phyloP scores from a whole-genome alignment of 2,797 vertebrate species.

The Sus cebifrons region DNA sequence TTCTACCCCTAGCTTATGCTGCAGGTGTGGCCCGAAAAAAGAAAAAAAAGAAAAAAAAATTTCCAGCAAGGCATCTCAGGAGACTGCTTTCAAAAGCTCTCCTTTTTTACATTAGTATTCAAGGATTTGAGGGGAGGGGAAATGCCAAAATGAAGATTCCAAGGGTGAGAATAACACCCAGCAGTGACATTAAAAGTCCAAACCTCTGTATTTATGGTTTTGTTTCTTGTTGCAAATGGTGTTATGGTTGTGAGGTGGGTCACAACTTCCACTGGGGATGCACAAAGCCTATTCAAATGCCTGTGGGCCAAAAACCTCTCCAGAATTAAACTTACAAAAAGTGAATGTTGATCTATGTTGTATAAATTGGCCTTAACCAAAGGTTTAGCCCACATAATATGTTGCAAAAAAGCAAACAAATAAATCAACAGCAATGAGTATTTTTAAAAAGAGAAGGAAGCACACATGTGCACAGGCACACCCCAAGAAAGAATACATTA shows the following conservation, averaged over 20 bases:
- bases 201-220: background rate
- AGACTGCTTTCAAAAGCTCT: background rate
- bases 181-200: background rate
- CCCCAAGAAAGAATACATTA: background rate
- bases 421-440: background rate
- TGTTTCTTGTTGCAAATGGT: background rate
- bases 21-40: no score
- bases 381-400: background rate
- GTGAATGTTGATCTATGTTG: background rate
- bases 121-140: background rate
- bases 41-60: no score
- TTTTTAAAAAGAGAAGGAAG: background rate
- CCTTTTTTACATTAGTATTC: background rate
- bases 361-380: background rate
- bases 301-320: background rate
- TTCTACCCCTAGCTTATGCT: no score
- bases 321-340: background rate
- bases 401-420: background rate
- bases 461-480: background rate
- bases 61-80: background rate
- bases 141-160: slow-evolving; percentile 58
- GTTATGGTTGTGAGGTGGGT: background rate
- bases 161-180: background rate
- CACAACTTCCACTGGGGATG: rapidly evolving
- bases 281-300: background rate